These are phyloP conservation scores for Apistogramma diplotaenia DNA, from an alignment of 2,113 vertebrate genomes.

Conservation along the genomic window DNA sequence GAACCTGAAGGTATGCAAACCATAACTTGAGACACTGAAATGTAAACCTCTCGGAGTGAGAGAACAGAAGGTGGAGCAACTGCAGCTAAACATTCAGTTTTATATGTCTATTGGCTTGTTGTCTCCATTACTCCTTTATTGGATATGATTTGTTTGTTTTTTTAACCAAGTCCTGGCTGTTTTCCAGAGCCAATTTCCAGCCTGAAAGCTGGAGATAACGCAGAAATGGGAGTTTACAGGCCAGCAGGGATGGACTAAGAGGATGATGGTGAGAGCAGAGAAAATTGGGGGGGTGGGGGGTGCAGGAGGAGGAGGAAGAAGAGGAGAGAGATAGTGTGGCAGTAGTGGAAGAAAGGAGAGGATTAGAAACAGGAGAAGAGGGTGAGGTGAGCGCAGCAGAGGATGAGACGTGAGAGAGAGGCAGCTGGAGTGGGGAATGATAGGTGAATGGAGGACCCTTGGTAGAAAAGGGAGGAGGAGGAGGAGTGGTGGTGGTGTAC, in stretches of 20 bases:
- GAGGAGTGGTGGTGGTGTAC: neutral
- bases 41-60: neutral
- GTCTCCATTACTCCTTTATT: constrained; percentile 6
- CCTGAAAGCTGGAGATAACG: constrained; percentile 61
- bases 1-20: too few species aligned
- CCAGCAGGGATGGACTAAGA: constrained; percentile 14
- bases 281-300: neutral
- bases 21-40: too few species aligned
- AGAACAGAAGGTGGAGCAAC: neutral
- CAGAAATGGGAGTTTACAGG: constrained; percentile 40
- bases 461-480: constrained; percentile 2
- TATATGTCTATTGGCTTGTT: neutral
- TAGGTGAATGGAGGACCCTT: constrained; percentile 16
- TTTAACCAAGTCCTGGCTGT: constrained; percentile 10
- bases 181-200: constrained; percentile 43
- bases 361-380: constrained; percentile 19
- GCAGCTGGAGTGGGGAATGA: neutral
- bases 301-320: neutral
- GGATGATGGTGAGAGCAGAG: constrained; percentile 16
- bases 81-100: neutral
- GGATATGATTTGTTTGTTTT: constrained; percentile 6
- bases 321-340: neutral
- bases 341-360: neutral
- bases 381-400: neutral
- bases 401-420: neutral